These are phyloP conservation scores for Leuciscus idus DNA, from an alignment of 2,113 vertebrate species.

Conservation along the genomic window DNA sequence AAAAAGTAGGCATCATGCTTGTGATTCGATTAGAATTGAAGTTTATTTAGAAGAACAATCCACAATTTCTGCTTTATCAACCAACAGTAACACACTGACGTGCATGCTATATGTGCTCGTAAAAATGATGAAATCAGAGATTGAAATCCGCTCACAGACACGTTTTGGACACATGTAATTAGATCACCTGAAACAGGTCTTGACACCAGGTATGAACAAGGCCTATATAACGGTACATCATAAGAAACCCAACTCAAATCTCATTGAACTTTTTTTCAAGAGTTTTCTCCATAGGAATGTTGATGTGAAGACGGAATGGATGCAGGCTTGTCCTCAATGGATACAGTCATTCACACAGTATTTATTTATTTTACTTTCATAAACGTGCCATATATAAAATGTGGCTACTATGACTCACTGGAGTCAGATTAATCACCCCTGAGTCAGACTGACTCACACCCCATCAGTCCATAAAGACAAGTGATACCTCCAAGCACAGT, in stretches of 20 bases:
- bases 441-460: not conserved
- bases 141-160: no score
- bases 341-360: not conserved
- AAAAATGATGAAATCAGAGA: no score
- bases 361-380: not conserved
- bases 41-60: no score
- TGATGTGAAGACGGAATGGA: not conserved
- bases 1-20: no score
- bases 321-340: not conserved
- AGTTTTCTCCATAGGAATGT: not conserved
- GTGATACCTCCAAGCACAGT: slow-evolving; percentile 66
- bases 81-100: no score
- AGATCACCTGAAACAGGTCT: no score
- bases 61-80: no score
- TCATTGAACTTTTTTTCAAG: not conserved
- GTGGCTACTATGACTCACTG: not conserved
- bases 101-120: no score
- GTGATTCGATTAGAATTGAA: no score
- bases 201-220: no score
- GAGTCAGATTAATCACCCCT: not conserved
- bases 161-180: no score
- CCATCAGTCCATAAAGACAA: not conserved
- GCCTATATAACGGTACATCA: no score
- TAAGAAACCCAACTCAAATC: not conserved
- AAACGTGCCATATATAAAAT: not conserved